Evolutionary conservation across 1,140 invertebrate species (phyloP), one percentile per base, ranked within the genome.

Genomic region (Pseudomyrmex flavicornis): DNA sequence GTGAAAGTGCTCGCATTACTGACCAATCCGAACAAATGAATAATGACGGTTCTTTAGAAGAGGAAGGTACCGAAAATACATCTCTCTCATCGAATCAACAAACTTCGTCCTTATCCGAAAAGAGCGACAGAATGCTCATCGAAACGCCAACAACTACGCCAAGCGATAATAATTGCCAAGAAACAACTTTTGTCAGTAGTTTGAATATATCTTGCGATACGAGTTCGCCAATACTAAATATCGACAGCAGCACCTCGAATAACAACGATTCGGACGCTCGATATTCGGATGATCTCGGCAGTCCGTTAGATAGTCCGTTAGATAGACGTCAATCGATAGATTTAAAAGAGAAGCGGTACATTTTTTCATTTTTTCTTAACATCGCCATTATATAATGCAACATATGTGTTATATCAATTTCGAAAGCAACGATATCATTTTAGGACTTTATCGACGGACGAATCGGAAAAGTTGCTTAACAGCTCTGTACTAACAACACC

Each of bases 401-500:
- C 13, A 44, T 46, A 22, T n/a, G 0, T 48, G 17, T 86, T 69
- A 2, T 70, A 50, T 15, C 12, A 22, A 3, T 54, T 56, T 54
- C 70, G 13, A 46, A 46, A 61, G 66, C 56, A 9, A 10, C 48
- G 35, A 61, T 20, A 69, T 72, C 82, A 74, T 86, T 83, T 77
- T 66, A 87, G 85, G 52, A 86, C 26, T 46, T 73, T 50, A 56
- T 48, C 70, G 22, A 70, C n/a, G 1, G 83, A 83, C 9, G 26
- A 35, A 10, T 17, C 46, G 13, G 35, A 35, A 56, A 94, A 93
- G 76, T 89, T 90, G 17, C 85, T 92, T 56, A 82, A 89, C 63
- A 70, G 89, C 74, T 86, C 87, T 62, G 83, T 91, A 68, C 88
- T 92, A 68, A 87, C 91, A 56, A 90, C 88, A 83, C 35, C 87